phyloP scores from a whole-genome alignment of 2,113 vertebrate species.

The Hemichromis elongatus region DNA sequence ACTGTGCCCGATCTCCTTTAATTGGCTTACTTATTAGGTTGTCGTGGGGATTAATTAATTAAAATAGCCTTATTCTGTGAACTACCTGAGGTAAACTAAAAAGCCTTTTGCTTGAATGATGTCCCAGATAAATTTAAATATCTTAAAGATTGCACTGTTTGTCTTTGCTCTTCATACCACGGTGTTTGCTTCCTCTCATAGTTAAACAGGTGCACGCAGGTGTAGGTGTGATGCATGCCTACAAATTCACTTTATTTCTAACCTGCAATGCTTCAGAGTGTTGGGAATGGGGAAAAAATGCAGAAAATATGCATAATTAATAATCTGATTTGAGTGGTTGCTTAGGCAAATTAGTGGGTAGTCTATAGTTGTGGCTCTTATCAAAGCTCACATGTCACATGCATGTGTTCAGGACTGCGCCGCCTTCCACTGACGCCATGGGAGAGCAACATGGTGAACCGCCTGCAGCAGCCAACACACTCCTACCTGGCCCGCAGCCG shows the following conservation, averaged over 20 bases:
- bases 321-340: slow-evolving; percentile 14
- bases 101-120: background rate
- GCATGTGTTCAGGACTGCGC: slow-evolving; percentile 74
- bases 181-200: background rate
- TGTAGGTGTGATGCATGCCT: slow-evolving; percentile 26
- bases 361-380: background rate
- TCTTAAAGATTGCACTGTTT: background rate
- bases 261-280: background rate
- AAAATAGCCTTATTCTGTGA: background rate
- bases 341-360: background rate
- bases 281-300: background rate
- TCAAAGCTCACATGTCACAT: background rate
- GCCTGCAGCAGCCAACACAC: slow-evolving; percentile 94
- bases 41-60: background rate
- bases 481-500: slow-evolving; percentile 95
- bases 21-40: background rate
- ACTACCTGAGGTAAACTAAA: background rate
- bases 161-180: slow-evolving; percentile 7
- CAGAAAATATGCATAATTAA: background rate
- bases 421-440: slow-evolving; percentile 87
- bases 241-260: background rate
- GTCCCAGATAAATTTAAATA: background rate
- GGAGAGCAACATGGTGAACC: slow-evolving; percentile 92
- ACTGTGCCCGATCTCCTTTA: background rate
- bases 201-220: slow-evolving; percentile 26